phyloP scores from a whole-genome alignment of 2,888 invertebrate species.

The Eretmocerus hayati region DNA sequence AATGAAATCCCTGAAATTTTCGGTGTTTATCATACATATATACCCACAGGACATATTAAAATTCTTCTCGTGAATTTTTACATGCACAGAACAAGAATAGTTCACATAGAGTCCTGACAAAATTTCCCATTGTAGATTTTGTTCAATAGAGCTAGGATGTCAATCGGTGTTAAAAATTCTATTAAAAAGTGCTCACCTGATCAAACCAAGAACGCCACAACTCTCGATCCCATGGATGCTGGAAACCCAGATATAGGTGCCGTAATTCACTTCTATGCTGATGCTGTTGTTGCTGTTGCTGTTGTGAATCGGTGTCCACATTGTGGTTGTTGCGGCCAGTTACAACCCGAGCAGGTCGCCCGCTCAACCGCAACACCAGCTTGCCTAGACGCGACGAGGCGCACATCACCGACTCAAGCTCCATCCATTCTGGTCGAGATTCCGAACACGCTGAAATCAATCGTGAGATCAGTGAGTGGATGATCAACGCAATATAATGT shows the following conservation, averaged over 20 bases:
- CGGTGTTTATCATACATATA: too few relatives aligned
- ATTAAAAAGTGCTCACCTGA: slow-evolving; percentile 47
- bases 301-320: slow-evolving; percentile 7
- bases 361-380: slow-evolving; percentile 47
- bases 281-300: slow-evolving; percentile 14
- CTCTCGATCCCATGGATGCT: slow-evolving; percentile 60
- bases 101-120: too few relatives aligned
- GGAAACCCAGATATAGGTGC: slow-evolving; percentile 60
- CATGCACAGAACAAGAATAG: too few relatives aligned
- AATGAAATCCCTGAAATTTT: too few relatives aligned
- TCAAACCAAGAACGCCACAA: slow-evolving; percentile 61
- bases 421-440: slow-evolving; percentile 43
- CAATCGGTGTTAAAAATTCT: too few relatives aligned
- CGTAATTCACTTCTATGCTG: background rate
- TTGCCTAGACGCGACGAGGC: slow-evolving; percentile 45
- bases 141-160: too few relatives aligned
- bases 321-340: slow-evolving; percentile 15
- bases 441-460: slow-evolving; percentile 39
- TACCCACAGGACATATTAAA: too few relatives aligned
- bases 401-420: slow-evolving; percentile 40
- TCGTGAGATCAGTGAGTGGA: too few relatives aligned
- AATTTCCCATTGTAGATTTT: too few relatives aligned
- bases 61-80: too few relatives aligned
- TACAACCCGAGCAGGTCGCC: slow-evolving; percentile 41
- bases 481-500: too few relatives aligned